phyloP scores from a whole-genome alignment of 2,797 vertebrate species.

The Rhynchonycteris naso region DNA sequence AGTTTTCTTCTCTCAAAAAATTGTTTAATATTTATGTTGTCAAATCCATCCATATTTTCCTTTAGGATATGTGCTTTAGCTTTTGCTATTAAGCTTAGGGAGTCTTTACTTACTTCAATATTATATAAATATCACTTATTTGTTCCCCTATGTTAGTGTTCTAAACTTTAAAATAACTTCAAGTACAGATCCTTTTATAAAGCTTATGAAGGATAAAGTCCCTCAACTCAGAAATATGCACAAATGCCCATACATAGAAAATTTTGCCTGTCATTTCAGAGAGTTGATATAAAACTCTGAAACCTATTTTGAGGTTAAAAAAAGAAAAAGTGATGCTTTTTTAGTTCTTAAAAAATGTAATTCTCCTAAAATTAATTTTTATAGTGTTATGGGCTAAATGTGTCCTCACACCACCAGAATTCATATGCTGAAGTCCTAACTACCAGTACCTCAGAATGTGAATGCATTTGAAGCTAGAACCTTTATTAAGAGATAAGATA shows the following conservation, averaged over 20 bases:
- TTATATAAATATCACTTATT: constrained; percentile 40
- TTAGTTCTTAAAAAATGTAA: background rate
- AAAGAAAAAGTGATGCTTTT: background rate
- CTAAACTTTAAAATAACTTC: background rate
- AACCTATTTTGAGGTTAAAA: background rate
- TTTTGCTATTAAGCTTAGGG: constrained; percentile 34
- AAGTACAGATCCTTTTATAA: background rate
- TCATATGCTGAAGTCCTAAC: background rate
- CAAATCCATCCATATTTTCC: constrained; percentile 45
- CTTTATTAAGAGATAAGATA: background rate
- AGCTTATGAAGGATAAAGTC: background rate
- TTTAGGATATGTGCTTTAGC: constrained; percentile 41
- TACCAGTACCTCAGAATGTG: background rate
- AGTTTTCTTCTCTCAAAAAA: constrained; percentile 51
- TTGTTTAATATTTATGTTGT: constrained; percentile 67
- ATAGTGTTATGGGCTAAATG: background rate
- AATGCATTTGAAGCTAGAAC: background rate
- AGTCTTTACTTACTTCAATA: background rate
- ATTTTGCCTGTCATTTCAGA: background rate
- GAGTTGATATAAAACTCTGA: background rate
- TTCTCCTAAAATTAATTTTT: background rate
- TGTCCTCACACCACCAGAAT: background rate
- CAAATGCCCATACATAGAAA: background rate
- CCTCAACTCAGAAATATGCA: background rate
- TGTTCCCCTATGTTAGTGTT: background rate